These are phyloP conservation scores for Leucoma salicis DNA, from an alignment of 2,888 invertebrate species.

Conservation along the genomic window DNA sequence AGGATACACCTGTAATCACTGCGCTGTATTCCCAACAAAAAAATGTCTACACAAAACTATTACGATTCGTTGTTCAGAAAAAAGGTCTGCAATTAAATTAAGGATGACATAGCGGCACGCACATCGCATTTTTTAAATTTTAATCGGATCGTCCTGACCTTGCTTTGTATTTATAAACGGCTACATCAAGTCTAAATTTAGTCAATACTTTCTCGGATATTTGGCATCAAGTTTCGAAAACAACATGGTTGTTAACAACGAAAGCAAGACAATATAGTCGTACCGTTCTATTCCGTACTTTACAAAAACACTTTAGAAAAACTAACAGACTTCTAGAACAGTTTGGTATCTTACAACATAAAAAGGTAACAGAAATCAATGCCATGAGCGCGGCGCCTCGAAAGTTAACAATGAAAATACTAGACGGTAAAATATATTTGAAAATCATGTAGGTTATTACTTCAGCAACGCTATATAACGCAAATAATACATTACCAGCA, in stretches of 20 bases:
- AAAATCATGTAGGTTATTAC: too few species aligned
- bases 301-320: background rate
- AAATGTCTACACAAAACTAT: constrained; percentile 10
- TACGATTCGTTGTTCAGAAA: constrained; percentile 3
- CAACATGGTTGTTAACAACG: constrained; percentile 5
- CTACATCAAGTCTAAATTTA: constrained; percentile 45
- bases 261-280: constrained; percentile 13
- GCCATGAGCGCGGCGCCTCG: constrained; percentile 1
- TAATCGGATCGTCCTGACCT: constrained; percentile 31
- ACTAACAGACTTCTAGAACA: background rate
- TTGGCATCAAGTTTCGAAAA: constrained; percentile 39
- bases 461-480: too few species aligned
- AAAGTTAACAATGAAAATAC: background rate
- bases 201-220: constrained; percentile 50
- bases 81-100: background rate
- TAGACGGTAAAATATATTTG: too few species aligned
- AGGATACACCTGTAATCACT: constrained; percentile 49
- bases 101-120: background rate
- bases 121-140: constrained; percentile 2
- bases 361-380: background rate
- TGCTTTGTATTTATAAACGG: constrained; percentile 34
- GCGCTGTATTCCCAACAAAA: constrained; percentile 35
- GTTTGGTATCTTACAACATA: background rate
- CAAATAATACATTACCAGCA: constrained; percentile 17
- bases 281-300: background rate